Evolutionary conservation across 2,888 invertebrate genomes (phyloP), one percentile per base, ranked within the genome.

Genomic region (Tachystola acroxantha): DNA sequence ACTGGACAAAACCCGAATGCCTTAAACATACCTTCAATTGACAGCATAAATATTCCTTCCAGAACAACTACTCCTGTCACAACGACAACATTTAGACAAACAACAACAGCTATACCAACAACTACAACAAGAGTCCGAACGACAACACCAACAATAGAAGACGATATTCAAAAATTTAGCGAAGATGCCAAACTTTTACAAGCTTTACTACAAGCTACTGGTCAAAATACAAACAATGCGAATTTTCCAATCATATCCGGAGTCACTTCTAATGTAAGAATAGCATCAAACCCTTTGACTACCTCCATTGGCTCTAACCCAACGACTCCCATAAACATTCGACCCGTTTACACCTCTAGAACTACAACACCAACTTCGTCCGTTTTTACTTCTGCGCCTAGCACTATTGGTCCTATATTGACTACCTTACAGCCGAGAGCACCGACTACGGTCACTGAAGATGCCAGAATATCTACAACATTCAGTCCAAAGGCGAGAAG

Each of bases 161-260:
- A 74, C 28, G 79, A 85, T 29, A 49, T 81, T n/a, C 74, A 64
- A 60, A 74, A 74, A 53, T 58, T 79, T 36, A 70, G 78, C 62
- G 79, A 84, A 57, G 84, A 88, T 47, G 64, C 78, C 29, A 72
- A 74, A 53, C 59, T 86, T 46, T 62, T 85, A 57, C 70, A 88
- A 65, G 82, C 81, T 36, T 58, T 84, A 40, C 67, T 86, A 57
- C 78, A 84, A 60, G 73, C 75, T 7, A 76, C 77, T 30, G 71
- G 72, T 40, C 69, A 80, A 55, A 82, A 72, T 45, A 47, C 53
- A 37, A 57, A 50, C 22, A 62, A 56, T 43, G 42, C 62, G 3
- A 73, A 67, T 39, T 56, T 67, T 10, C 85, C 85, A 20, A 49
- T 73, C 9, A 75, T 86, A 60, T 71, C 84, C 35, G 73, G 78